Conservation (phyloP, 2,113 vertebrate genomes). For the Microcebus tavaratra region DNA sequence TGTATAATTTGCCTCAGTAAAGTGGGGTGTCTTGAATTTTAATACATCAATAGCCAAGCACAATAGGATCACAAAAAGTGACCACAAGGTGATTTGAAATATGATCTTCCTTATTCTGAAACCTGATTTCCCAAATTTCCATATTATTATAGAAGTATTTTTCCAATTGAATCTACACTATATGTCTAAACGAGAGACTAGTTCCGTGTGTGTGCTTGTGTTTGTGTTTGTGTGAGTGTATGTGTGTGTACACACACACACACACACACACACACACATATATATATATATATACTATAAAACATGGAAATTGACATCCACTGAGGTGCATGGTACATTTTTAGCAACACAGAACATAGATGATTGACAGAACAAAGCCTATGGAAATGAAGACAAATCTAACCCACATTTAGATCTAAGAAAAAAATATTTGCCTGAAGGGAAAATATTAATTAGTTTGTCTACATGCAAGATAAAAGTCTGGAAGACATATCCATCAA, state of each 20-base stretch:
- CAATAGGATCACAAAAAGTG: constrained; percentile 48
- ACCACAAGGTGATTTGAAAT: constrained; percentile 46
- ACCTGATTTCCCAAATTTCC: not conserved
- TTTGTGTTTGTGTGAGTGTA: not conserved
- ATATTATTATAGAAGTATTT: not conserved
- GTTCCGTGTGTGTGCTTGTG: not conserved
- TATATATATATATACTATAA: constrained; percentile 65
- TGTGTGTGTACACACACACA: constrained; percentile 76
- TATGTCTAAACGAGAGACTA: not conserved
- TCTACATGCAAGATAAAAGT: constrained; percentile 95
- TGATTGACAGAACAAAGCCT: constrained; percentile 97
- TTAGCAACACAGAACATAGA: constrained; percentile 87
- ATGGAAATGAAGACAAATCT: constrained; percentile 93
- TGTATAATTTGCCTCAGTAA: not conserved
- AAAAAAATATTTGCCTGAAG: constrained; percentile 98
- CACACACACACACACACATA: constrained; percentile 65
- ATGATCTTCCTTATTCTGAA: not conserved
- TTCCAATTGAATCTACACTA: not conserved
- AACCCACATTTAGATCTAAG: constrained; percentile 97
- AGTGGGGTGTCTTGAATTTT: constrained; percentile 28
- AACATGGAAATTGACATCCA: constrained; percentile 83
- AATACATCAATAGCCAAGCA: constrained; percentile 56
- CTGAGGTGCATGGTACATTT: constrained; percentile 83
- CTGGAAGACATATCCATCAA: constrained; percentile 95
- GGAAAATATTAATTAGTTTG: constrained; percentile 98